Percentiles rank a stretch among this genome's conserved stretches.
These are phyloP conservation scores for Cercopithecus petaurista DNA, from an alignment of 2,797 vertebrate species.

Conservation along the genomic window DNA sequence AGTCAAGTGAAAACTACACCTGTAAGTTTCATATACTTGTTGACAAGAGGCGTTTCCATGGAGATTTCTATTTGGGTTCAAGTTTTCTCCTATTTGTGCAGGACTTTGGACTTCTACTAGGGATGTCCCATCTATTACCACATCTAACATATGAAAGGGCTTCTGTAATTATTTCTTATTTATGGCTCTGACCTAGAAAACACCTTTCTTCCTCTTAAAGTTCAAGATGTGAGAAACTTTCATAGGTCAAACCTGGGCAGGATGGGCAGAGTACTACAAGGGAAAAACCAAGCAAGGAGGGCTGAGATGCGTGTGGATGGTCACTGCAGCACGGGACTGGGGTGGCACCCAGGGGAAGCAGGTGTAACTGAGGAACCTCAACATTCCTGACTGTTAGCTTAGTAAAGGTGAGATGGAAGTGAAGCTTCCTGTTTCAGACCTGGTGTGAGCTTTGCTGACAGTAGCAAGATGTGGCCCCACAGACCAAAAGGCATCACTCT, in stretches of 20 bases:
- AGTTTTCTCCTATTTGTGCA: neutral
- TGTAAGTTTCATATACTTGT: slow-evolving; percentile 31
- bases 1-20: neutral
- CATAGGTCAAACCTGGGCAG: neutral
- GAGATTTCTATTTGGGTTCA: slow-evolving; percentile 57
- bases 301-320: neutral
- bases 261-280: neutral
- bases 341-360: neutral
- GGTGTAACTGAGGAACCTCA: neutral
- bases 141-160: neutral
- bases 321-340: neutral
- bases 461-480: neutral
- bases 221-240: neutral
- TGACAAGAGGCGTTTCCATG: slow-evolving; percentile 52
- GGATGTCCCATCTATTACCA: neutral
- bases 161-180: neutral
- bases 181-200: neutral
- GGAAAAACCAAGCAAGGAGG: neutral
- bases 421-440: neutral
- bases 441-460: neutral
- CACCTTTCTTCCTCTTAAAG: neutral
- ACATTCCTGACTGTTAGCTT: neutral
- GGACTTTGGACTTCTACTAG: slow-evolving; percentile 60
- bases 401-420: neutral
- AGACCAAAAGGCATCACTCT: neutral